Conservation (phyloP, 2,113 vertebrate species). For the Petromus typicus region DNA sequence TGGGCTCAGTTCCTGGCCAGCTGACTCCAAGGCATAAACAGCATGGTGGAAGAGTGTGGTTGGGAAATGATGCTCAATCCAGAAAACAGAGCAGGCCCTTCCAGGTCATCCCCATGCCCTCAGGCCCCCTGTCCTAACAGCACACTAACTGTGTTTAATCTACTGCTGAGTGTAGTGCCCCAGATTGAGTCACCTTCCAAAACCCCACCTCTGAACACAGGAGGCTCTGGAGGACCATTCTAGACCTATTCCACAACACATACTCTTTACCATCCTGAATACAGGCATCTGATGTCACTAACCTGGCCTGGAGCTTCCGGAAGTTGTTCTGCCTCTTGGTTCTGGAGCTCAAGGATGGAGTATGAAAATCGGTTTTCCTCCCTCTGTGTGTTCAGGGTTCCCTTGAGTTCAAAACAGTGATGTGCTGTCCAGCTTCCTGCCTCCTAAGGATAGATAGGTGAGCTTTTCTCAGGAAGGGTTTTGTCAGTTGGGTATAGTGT, state of each 20-base stretch:
- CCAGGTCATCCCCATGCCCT: not conserved
- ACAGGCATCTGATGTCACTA: rapidly evolving
- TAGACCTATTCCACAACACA: not conserved
- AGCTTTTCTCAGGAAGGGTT: not conserved
- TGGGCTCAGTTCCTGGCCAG: not conserved
- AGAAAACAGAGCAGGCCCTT: not conserved
- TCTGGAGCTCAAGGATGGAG: not conserved
- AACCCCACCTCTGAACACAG: not conserved
- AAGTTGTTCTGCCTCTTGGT: not conserved
- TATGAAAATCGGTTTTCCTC: rapidly evolving
- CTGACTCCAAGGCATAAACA: not conserved
- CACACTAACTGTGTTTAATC: too few species aligned
- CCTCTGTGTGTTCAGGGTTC: not conserved
- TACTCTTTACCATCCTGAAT: rapidly evolving
- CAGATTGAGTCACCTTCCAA: not conserved
- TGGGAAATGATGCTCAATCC: not conserved
- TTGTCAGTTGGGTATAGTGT: not conserved
- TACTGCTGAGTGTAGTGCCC: not conserved
- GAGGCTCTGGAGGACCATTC: not conserved
- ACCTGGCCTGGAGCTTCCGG: not conserved
- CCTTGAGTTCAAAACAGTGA: not conserved
- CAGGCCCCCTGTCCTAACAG: not conserved
- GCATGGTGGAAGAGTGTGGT: not conserved
- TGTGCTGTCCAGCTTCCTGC: not conserved
- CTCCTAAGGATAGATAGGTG: not conserved